phyloP scores from a whole-genome alignment of 2,888 invertebrate genomes.

The Eilema caniola region DNA sequence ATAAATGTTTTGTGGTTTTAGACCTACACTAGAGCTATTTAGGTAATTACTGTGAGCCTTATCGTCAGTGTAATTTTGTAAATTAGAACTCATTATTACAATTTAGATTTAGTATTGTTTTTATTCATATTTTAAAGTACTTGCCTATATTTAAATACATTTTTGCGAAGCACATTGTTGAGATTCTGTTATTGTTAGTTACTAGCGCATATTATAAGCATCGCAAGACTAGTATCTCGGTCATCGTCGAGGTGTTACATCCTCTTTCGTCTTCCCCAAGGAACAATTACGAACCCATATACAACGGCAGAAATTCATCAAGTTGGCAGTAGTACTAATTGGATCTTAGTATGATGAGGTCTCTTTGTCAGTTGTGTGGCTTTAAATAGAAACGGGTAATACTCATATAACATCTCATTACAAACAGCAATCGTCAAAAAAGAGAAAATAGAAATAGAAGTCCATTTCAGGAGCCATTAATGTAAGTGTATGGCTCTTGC shows the following conservation, averaged over 20 bases:
- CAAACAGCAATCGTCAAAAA: slow-evolving; percentile 62
- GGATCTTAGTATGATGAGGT: too few relatives aligned
- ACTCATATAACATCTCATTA: not conserved
- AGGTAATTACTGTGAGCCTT: slow-evolving; percentile 8
- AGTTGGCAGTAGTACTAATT: too few relatives aligned
- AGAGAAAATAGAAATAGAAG: slow-evolving; percentile 59
- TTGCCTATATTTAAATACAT: too few relatives aligned
- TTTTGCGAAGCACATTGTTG: too few relatives aligned
- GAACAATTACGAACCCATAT: not conserved
- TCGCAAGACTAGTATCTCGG: too few relatives aligned
- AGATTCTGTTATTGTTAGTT: not conserved
- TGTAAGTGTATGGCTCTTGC: slow-evolving; percentile 70
- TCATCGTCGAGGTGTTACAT: not conserved
- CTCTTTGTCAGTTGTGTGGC: too few relatives aligned
- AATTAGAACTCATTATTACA: slow-evolving; percentile 53
- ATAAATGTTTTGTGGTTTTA: slow-evolving; percentile 12
- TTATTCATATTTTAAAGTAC: not conserved
- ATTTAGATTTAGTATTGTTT: not conserved
- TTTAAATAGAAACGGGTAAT: too few relatives aligned
- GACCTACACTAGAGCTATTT: slow-evolving; percentile 12
- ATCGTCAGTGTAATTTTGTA: slow-evolving; percentile 1
- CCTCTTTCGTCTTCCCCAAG: not conserved
- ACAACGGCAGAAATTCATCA: too few relatives aligned
- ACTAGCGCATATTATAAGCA: too few relatives aligned
- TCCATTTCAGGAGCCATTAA: slow-evolving; percentile 68